Base-by-base conservation (phyloP, 2,113 vertebrate species). In the Podarcis raffonei region DNA sequence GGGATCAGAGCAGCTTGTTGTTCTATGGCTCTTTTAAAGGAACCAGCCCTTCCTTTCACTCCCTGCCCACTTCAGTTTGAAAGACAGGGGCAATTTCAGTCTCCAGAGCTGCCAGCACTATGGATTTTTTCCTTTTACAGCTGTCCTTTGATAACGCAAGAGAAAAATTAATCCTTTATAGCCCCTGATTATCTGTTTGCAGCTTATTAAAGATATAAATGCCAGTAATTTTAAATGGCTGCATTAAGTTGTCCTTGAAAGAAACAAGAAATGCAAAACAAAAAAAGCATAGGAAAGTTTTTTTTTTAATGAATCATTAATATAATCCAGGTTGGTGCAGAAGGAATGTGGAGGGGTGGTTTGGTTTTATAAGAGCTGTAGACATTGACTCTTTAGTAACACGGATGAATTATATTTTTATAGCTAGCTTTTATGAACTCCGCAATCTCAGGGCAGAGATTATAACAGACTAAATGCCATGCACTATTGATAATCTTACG, bases 91-190 rank as follows among this genome's bases (percentile, higher is more conserved):
- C 86, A 37, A 53, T 57, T 91, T 91, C 94, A 95, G 84, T 90
- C 88, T 93, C 92, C 92, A 93, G 80, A 83, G 93, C 81, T 95
- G 77, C 76, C 93, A 95, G 95, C 94, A 95, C 0, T 0, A 92
- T 97, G 97, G 97, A 97, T 98, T 98, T 98, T 97, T 97, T 97
- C 96, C 97, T 97, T 97, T 95, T 97, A 95, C 6, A 23, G 92
- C 96, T 95, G 89, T 83, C 90, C 95, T 94, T 92, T 94, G 95
- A 97, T 97, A 96, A 96, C 81, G 81, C 89, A 94, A 95, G 94
- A 93, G 94, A 94, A 96, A 97, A 97, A 96, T 93, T 91, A 96
- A 96, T 97, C 92, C 91, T 97, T 97, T 97, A 97, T 93, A 93
- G 94, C 94, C 90, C 76, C 30, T 89, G 91, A 96, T 97, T 96